Base-by-base conservation (phyloP, 2,797 vertebrate genomes). In the Alcedo quadribrachys region DNA sequence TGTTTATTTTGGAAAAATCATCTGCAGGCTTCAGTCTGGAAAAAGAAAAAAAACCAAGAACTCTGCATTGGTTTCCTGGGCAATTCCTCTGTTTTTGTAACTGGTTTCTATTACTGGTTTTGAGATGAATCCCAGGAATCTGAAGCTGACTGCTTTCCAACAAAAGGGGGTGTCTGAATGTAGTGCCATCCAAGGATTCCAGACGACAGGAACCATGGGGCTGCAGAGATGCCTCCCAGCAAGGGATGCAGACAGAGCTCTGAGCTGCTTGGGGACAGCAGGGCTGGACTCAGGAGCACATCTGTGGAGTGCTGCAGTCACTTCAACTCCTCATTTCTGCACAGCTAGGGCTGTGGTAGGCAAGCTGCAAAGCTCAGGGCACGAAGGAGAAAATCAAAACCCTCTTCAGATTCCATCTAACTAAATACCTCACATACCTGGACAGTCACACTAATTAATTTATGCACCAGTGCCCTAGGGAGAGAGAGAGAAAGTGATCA, bases 41-140 rank as follows among this genome's bases (percentile, higher is more conserved):
- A 33, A 74, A 68, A 53, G 60, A 40, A 48, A 50, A 66, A 25
- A 20, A 51, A 27, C 21, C 30, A 24, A 30, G 33, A 35, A 28
- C 51, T 33, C 43, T 77, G 15, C 32, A 22, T 74, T 91, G 89
- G 81, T 96, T 96, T 95, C 94, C 93, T 92, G 89, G 70, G 87
- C 94, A 95, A 51, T 82, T 81, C 73, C 54, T 93, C 80, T 96
- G 95, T 93, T 97, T 96, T 93, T 83, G 9, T 94, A 92, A 94
- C 71, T 96, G 96, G 84, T 95, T 96, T 89, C 60, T 89, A 79
- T 95, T 90, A 95, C 85, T 53, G 94, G 61, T 89, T 95, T 95
- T 81, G 91, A 94, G 92, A 82, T 73, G 81, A 96, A 95, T 94
- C 90, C 89, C 93, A 92, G 86, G 93, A 96, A 96, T 96, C 85